Evolutionary conservation across 1,140 invertebrate genomes (phyloP).

Genomic region (Telenomus remus): DNA sequence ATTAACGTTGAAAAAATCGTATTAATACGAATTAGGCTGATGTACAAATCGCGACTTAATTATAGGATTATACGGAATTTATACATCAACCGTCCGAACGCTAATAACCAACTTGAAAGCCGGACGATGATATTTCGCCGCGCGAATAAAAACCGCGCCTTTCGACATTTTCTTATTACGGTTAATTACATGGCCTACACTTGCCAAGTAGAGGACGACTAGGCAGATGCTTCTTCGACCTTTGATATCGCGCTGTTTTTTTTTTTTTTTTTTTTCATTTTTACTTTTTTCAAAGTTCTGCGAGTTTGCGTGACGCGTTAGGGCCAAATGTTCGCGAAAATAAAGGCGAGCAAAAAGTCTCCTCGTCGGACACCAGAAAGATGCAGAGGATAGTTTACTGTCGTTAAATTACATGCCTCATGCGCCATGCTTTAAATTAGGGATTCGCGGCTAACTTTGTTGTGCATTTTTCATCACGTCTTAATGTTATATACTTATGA

Average conservation of each 20-base stretch:
- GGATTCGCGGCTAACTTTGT: slow-evolving; percentile 31
- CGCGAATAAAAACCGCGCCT: slow-evolving; percentile 34
- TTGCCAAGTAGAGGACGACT: not conserved
- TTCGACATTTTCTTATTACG: slow-evolving; percentile 55
- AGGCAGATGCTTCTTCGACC: no score
- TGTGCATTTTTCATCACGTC: slow-evolving; percentile 32
- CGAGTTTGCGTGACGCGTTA: no score
- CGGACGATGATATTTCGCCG: slow-evolving; percentile 38
- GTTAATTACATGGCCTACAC: slow-evolving; percentile 49
- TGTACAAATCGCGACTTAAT: slow-evolving; percentile 41
- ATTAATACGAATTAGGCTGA: not conserved
- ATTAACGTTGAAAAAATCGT: not conserved
- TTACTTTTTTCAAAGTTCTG: no score
- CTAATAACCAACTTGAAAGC: slow-evolving; percentile 44
- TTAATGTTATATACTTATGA: slow-evolving; percentile 24
- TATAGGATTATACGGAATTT: slow-evolving; percentile 34
- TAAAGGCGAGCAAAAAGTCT: no score
- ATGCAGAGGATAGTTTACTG: slow-evolving; percentile 23
- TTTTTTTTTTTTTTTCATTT: no score
- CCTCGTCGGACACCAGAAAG: not conserved
- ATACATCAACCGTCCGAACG: slow-evolving; percentile 24
- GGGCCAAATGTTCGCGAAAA: no score
- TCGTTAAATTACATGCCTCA: slow-evolving; percentile 43
- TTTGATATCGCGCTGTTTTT: no score
- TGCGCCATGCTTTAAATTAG: slow-evolving; percentile 28